These are phyloP conservation scores for Myioborus melanocephalus DNA, from an alignment of 2,797 vertebrate genomes.

Conservation along the genomic window DNA sequence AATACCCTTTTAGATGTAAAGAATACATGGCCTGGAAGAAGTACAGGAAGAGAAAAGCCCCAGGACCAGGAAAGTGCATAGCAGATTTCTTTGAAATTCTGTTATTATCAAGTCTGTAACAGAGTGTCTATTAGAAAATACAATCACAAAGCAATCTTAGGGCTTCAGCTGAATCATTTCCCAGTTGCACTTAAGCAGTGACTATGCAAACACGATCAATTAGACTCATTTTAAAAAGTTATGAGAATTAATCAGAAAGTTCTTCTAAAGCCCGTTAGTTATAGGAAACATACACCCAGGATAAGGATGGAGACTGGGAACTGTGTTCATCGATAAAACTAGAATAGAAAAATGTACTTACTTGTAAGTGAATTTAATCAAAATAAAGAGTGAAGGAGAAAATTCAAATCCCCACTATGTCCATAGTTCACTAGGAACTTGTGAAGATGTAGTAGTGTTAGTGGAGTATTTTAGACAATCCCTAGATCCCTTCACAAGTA, in stretches of 20 bases:
- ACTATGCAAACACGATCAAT: neutral
- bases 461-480: neutral
- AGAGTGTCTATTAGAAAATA: neutral
- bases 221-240: neutral
- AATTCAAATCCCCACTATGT: neutral
- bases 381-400: neutral
- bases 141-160: neutral
- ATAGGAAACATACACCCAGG: neutral
- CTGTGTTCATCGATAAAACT: neutral
- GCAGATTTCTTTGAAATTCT: neutral
- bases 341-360: neutral
- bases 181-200: neutral
- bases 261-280: neutral
- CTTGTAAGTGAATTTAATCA: neutral
- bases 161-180: neutral
- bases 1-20: neutral
- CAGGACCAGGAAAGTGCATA: neutral
- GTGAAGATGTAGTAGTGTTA: neutral
- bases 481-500: neutral
- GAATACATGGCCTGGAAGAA: neutral
- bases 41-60: neutral
- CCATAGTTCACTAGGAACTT: neutral
- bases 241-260: neutral
- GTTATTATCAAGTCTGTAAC: neutral
- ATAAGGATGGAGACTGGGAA: neutral